Percentiles rank a stretch among this genome's conserved stretches.
phyloP scores from a whole-genome alignment of 2,113 vertebrate species.

The Physeter macrocephalus region DNA sequence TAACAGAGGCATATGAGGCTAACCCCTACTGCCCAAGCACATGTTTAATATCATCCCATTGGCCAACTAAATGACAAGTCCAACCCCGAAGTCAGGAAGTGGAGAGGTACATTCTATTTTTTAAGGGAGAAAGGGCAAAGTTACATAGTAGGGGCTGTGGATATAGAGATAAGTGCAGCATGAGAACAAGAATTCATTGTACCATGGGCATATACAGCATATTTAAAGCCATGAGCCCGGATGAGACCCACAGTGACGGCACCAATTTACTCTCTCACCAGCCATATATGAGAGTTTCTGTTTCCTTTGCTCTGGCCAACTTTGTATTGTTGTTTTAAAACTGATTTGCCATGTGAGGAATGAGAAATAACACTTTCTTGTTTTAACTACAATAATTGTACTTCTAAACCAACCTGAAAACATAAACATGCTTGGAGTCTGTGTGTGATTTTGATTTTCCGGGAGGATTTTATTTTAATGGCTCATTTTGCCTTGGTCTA shows the following conservation, averaged over 20 bases:
- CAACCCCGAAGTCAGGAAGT: background rate
- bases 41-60: background rate
- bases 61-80: background rate
- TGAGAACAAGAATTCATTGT: background rate
- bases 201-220: rapidly evolving
- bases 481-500: background rate
- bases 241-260: background rate
- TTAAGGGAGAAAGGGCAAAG: background rate
- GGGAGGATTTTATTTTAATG: background rate
- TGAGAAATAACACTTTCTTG: background rate
- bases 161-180: background rate
- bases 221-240: background rate
- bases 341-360: background rate
- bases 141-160: background rate
- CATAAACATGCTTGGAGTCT: background rate
- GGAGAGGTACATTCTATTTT: background rate
- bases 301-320: background rate
- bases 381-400: background rate
- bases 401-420: background rate
- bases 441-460: conserved; percentile 17
- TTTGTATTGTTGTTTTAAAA: conserved; percentile 12
- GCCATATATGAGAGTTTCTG: background rate
- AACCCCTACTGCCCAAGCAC: background rate
- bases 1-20: background rate
- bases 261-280: background rate